A percentile compares a stretch with the other conserved stretches of the same genome.
Conservation (phyloP, 64 coral and sea anemone genomes). For the Anthopleura sola region DNA sequence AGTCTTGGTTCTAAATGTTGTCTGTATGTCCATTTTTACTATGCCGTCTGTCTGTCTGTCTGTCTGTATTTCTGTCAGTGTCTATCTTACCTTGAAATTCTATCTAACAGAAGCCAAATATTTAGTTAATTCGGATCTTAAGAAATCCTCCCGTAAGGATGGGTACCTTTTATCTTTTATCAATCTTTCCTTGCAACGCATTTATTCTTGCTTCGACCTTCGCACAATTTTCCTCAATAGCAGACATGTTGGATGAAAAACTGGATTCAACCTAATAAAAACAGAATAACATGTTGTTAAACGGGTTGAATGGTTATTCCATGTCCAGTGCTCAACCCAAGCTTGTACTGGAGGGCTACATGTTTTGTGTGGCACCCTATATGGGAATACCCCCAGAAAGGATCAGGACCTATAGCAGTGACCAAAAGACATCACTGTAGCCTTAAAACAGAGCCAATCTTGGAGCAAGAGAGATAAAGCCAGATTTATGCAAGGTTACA, state of each 20-base stretch:
- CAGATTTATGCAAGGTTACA: too few relatives aligned
- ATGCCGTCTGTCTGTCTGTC: not conserved
- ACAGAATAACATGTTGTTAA: not conserved
- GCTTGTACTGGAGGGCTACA: too few relatives aligned
- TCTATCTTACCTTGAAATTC: not conserved
- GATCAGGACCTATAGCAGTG: too few relatives aligned
- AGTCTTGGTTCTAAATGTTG: not conserved
- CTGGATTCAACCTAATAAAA: slow-evolving; percentile 43
- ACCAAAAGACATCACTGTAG: too few relatives aligned
- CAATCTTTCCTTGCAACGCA: slow-evolving; percentile 45
- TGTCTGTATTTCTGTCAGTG: too few relatives aligned
- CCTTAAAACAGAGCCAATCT: too few relatives aligned
- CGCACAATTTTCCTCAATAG: slow-evolving; percentile 64
- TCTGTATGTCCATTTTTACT: not conserved
- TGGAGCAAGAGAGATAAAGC: too few relatives aligned
- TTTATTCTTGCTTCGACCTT: slow-evolving; percentile 52
- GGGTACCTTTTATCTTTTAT: slow-evolving; percentile 18
- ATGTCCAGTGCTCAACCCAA: too few relatives aligned
- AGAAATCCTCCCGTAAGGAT: not conserved
- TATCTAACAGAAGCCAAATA: not conserved
- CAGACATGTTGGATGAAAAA: slow-evolving; percentile 52
- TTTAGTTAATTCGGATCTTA: not conserved
- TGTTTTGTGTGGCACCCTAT: too few relatives aligned
- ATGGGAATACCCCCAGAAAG: too few relatives aligned
- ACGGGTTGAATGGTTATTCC: too few relatives aligned